Evolutionary conservation across 2,797 vertebrate species (phyloP).

Genomic region (Vultur gryphus): DNA sequence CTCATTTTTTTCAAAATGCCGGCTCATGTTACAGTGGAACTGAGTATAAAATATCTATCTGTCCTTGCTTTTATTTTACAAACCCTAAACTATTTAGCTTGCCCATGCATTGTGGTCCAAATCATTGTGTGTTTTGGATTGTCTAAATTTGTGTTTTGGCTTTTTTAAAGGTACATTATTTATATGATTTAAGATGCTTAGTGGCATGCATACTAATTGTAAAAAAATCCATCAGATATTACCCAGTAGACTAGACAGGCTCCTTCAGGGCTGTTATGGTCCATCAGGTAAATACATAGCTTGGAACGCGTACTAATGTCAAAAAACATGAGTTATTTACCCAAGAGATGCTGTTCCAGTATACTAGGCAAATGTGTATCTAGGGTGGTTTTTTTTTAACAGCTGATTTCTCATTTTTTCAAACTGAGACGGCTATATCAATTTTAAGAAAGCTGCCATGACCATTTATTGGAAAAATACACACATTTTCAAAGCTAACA

Average conservation of each 20-base stretch:
- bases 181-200: slow-evolving; percentile 15
- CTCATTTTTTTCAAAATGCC: background rate
- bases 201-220: slow-evolving; percentile 12
- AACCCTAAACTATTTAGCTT: background rate
- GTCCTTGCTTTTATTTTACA: slow-evolving; percentile 1
- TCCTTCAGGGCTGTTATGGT: slow-evolving; percentile 36
- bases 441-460: background rate
- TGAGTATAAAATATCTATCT: slow-evolving; percentile 1
- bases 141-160: background rate
- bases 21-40: background rate
- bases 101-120: background rate
- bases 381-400: background rate
- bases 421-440: background rate
- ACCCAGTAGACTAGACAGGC: slow-evolving; percentile 29
- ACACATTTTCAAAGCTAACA: background rate
- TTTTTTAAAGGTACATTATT: background rate
- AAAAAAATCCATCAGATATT: slow-evolving; percentile 34
- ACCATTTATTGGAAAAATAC: background rate
- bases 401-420: background rate
- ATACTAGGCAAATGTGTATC: background rate
- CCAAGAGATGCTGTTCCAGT: background rate
- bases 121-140: slow-evolving; percentile 28
- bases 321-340: slow-evolving; percentile 37
- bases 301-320: slow-evolving; percentile 8
- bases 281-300: slow-evolving; percentile 47